Evolutionary conservation across 2,113 vertebrate species (phyloP), one percentile per base, ranked within the genome.

Genomic region (Muntiacus reevesi): DNA sequence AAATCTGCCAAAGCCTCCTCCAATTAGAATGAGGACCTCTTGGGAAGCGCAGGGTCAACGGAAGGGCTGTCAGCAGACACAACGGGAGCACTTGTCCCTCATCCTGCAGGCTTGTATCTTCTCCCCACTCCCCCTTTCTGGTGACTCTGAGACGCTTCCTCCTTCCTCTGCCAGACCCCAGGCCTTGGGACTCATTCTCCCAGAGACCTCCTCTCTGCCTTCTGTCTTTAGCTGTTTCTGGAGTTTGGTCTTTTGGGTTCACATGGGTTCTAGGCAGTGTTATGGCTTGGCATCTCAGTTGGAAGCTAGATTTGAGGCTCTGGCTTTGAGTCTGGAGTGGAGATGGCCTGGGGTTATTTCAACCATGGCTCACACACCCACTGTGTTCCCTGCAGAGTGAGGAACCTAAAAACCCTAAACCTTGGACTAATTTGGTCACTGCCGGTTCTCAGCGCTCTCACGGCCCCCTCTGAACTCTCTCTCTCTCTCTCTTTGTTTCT

Each of bases 381-480:
- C 89, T 59, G 90, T 55, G 91, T 40, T 79, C 45, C 59, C 85
- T 81, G 74, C 90, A 59, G 55, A 14, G 16, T 47, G 50, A 95
- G 78, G 95, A 92, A 84, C 74, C 85, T 67, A 81, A 92, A 97
- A 97, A 94, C 85, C 76, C 97, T 94, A 96, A 96, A 95, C 92
- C 87, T 85, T 86, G 92, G 67, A 94, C 97, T 95, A 57, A 97
- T 96, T 97, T 96, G 86, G 96, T 97, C 86, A 93, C 93, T 96
- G 83, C 89, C 47, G 3, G 10, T 91, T 95, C 67, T 74, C 92
- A 84, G 67, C 4, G 10, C 92, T 92, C 90, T 93, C 92, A 52
- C 0, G 25, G 16, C 40, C 85, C 64, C 60, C 88, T 88, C 90
- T 78, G 89, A 95, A 89, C 82, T 93, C 59, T 84, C 27, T 54